phyloP scores from a whole-genome alignment of 2,113 vertebrate genomes.

The Boulengeromyrus knoepffleri region DNA sequence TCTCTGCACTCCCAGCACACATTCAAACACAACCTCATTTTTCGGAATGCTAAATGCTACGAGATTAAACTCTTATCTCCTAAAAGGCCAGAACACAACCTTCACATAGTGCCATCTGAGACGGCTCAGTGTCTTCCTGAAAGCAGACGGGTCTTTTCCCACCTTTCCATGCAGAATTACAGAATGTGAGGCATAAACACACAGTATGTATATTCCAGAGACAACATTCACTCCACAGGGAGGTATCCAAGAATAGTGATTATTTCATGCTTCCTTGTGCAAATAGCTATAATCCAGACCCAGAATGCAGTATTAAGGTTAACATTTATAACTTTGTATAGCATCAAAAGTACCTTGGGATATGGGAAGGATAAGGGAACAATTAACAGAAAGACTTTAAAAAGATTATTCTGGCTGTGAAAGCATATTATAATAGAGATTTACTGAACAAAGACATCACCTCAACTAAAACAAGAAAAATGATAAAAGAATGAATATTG shows the following conservation, averaged over 20 bases:
- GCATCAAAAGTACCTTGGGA: not conserved
- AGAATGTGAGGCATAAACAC: not conserved
- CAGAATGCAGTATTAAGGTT: not conserved
- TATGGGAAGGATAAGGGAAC: not conserved
- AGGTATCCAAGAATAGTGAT: not conserved
- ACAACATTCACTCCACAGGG: not conserved
- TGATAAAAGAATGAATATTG: too few species aligned
- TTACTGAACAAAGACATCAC: too few species aligned
- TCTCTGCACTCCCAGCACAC: not conserved
- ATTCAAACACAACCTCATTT: conserved; percentile 20
- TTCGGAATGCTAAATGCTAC: conserved; percentile 29
- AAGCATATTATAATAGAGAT: too few species aligned
- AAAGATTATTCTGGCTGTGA: too few species aligned
- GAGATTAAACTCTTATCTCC: conserved; percentile 54
- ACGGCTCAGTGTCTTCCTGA: conserved; percentile 34
- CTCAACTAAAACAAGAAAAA: too few species aligned
- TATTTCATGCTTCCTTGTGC: not conserved
- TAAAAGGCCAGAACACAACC: conserved; percentile 58
- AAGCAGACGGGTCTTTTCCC: conserved; percentile 19
- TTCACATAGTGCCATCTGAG: conserved; percentile 25
- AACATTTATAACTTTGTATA: not conserved
- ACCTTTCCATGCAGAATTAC: not conserved
- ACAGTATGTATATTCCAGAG: not conserved
- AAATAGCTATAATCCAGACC: not conserved
- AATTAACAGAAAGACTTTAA: not conserved